Conservation (phyloP, 2,888 invertebrate species). For the Diplazon laetatorius region DNA sequence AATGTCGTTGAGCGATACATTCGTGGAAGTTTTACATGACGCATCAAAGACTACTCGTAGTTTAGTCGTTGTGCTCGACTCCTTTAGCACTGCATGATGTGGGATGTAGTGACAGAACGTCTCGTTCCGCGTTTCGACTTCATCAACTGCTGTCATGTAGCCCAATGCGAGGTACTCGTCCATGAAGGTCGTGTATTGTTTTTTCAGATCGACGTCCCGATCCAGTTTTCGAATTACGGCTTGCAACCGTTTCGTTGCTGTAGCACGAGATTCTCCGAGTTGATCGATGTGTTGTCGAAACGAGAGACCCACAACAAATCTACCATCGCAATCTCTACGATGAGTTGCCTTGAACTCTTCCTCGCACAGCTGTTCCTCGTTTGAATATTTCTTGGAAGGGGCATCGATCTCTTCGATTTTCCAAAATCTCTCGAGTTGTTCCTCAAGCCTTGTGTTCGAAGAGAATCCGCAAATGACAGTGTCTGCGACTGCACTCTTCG, state of each 20-base stretch:
- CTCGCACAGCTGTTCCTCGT: conserved; percentile 50
- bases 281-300: conserved; percentile 27
- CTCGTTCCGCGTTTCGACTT: neutral
- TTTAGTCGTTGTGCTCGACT: conserved; percentile 69
- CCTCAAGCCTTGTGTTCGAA: conserved; percentile 29
- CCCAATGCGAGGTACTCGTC: conserved; percentile 48
- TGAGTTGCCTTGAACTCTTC: conserved; percentile 40
- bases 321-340: conserved; percentile 23
- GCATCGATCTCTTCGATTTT: conserved; percentile 35
- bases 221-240: conserved; percentile 52
- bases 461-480: conserved; percentile 38
- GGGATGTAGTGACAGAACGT: conserved; percentile 64
- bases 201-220: conserved; percentile 10
- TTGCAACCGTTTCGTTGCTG: conserved; percentile 49
- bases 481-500: neutral
- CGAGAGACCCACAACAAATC: conserved; percentile 42
- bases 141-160: conserved; percentile 12
- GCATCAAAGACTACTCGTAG: conserved; percentile 74
- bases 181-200: conserved; percentile 49
- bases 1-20: conserved; percentile 41
- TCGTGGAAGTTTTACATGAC: conserved; percentile 65
- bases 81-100: conserved; percentile 70
- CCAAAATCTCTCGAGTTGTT: conserved; percentile 53
- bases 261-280: conserved; percentile 54
- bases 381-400: neutral